Evolutionary conservation across 2,888 invertebrate genomes (phyloP), one percentile per base, ranked within the genome.

Genomic region (Pyrgus malvae): DNA sequence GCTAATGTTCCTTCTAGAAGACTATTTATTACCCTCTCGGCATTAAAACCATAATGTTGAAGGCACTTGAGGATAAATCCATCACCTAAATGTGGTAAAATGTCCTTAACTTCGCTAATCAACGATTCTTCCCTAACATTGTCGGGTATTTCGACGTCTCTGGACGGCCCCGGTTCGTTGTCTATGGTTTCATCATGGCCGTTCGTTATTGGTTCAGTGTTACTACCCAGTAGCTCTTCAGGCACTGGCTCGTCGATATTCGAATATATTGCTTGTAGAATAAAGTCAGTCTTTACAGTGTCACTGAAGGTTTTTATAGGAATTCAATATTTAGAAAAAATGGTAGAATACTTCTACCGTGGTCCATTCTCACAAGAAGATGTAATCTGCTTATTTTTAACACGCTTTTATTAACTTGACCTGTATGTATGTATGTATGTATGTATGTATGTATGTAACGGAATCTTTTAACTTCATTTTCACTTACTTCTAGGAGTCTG

Each of bases 1-100:
- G 77, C 87, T 50, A 91, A 70, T 63, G 91, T 93, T 63, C 93
- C 93, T 79, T 98, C 98, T 44, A 98, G 80, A 56, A 98, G 89
- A 41, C 95, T 95, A 74, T 96, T 94, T 56, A 98, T 94, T 2
- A 97, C 96, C 64, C 92, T 91, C 63, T 94, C 95, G 0, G 94
- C 90, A 65, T 94, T 92, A 76, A 93, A 95, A 14, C 95, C 93
- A 69, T 95, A 97, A 69, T 95, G 92, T 65, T 95, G 91, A 49
- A 98, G 84, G 66, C 97, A 95, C 70, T 92, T 92, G 80, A 96
- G 81, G 25, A 94, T 91, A 58, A 93, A 93, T 0, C 93, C 96
- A 68, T 95, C 95, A 0, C 97, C 97, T 42, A 97, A 88, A 80
- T 97, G 93, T 1, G 96, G 96, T 38, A 98, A 85, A 54, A 98